Conservation (phyloP, 2,888 invertebrate genomes). For the Habroteleia sp. region DNA sequence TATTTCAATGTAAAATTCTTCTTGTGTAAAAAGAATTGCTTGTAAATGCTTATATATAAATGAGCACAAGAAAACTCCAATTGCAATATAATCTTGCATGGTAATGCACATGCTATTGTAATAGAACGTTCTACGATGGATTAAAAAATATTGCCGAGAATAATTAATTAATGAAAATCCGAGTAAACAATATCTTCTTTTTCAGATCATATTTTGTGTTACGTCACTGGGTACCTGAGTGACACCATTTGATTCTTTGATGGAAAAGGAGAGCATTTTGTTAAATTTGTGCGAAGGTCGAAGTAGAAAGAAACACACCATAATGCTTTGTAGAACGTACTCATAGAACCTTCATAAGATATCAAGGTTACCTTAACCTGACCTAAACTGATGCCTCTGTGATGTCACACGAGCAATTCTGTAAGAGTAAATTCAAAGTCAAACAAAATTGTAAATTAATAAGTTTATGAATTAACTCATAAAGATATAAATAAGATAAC, state of each 20-base stretch:
- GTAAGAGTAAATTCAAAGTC: background rate
- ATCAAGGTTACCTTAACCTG: slow-evolving; percentile 43
- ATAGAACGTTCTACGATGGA: no score
- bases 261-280: slow-evolving; percentile 53
- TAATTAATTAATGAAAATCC: no score
- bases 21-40: no score
- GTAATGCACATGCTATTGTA: no score
- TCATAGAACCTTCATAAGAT: slow-evolving; percentile 35
- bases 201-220: slow-evolving; percentile 8
- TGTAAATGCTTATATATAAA: no score
- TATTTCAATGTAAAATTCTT: no score
- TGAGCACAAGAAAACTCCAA: no score
- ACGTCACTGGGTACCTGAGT: slow-evolving; percentile 14
- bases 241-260: slow-evolving; percentile 21
- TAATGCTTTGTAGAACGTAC: slow-evolving; percentile 14
- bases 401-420: slow-evolving; percentile 17
- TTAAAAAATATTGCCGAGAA: no score
- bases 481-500: no score
- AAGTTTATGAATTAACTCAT: no score
- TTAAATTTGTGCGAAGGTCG: slow-evolving; percentile 55
- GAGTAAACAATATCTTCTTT: slow-evolving; percentile 1
- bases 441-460: background rate
- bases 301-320: slow-evolving; percentile 55
- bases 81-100: no score
- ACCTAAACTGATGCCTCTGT: slow-evolving; percentile 23